Evolutionary conservation across 2,113 vertebrate species (phyloP).

Genomic region (Scomber colias): DNA sequence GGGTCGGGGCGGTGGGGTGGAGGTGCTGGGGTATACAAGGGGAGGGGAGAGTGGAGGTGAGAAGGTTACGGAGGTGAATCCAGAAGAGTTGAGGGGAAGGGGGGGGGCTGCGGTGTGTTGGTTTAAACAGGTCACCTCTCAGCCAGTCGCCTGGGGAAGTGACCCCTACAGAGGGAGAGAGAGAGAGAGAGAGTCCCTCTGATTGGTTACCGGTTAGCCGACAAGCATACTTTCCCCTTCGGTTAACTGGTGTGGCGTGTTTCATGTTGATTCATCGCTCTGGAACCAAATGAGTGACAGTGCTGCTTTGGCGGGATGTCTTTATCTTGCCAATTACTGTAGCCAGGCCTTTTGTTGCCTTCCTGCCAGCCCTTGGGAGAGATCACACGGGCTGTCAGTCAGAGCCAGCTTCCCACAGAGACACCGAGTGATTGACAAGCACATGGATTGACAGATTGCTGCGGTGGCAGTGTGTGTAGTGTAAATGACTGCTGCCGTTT

Average conservation of each 20-base stretch:
- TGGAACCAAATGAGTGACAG: conserved; percentile 76
- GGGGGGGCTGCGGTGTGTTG: conserved; percentile 50
- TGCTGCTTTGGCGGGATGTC: conserved; percentile 72
- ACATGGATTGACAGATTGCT: conserved; percentile 72
- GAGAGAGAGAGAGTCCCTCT: conserved; percentile 31
- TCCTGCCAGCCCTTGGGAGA: conserved; percentile 77
- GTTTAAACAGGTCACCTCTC: conserved; percentile 79
- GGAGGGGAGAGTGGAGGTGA: conserved; percentile 66
- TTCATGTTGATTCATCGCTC: conserved; percentile 73
- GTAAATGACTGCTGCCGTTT: conserved; percentile 77
- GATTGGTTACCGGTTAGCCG: conserved; percentile 66
- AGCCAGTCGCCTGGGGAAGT: conserved; percentile 68
- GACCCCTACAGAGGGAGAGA: conserved; percentile 26
- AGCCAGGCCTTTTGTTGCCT: conserved; percentile 76
- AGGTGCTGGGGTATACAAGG: conserved; percentile 10
- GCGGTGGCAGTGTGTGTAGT: conserved; percentile 73
- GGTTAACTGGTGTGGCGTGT: conserved; percentile 71
- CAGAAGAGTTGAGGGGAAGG: background rate
- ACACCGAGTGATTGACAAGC: conserved; percentile 76
- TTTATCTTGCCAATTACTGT: conserved; percentile 82
- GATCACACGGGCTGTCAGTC: conserved; percentile 84
- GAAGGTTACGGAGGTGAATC: conserved; percentile 70
- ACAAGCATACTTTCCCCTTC: conserved; percentile 65
- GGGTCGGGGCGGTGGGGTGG: conserved; percentile 42
- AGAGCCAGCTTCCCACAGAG: conserved; percentile 70